Conservation (phyloP, 2,888 invertebrate genomes). For the Rhorus exstirpatorius region DNA sequence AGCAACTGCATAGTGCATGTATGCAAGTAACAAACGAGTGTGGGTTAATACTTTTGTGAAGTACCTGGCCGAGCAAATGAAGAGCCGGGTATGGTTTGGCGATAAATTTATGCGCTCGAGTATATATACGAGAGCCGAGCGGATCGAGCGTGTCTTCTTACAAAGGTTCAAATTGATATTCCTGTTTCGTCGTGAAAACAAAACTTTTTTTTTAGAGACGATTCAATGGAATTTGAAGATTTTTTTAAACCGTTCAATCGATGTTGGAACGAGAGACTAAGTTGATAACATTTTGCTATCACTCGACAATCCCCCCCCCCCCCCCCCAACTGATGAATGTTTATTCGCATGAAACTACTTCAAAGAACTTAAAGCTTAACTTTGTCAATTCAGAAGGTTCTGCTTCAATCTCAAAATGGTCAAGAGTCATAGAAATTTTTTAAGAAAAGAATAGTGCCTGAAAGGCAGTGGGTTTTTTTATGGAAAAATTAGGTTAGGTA, state of each 20-base stretch:
- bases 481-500: too few relatives aligned
- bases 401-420: too few relatives aligned
- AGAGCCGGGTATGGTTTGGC: slow-evolving; percentile 36
- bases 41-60: slow-evolving; percentile 62
- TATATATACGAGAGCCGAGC: neutral
- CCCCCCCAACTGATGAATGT: too few relatives aligned
- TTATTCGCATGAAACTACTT: too few relatives aligned
- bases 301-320: too few relatives aligned
- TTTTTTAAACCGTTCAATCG: neutral
- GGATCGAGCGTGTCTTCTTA: slow-evolving; percentile 5
- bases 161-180: neutral
- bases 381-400: too few relatives aligned
- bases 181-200: neutral
- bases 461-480: too few relatives aligned
- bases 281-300: neutral
- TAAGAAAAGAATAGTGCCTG: too few relatives aligned
- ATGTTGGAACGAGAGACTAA: neutral
- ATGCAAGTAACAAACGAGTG: too few relatives aligned
- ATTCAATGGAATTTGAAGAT: neutral
- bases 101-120: slow-evolving; percentile 55
- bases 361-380: too few relatives aligned
- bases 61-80: slow-evolving; percentile 61
- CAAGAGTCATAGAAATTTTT: too few relatives aligned
- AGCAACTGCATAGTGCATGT: slow-evolving; percentile 7
- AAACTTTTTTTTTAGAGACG: slow-evolving; percentile 13